A percentile compares a stretch with the other conserved stretches of the same genome.
Evolutionary conservation across 2,888 invertebrate species (phyloP).

Genomic region (Eumacrocentrus americanus): DNA sequence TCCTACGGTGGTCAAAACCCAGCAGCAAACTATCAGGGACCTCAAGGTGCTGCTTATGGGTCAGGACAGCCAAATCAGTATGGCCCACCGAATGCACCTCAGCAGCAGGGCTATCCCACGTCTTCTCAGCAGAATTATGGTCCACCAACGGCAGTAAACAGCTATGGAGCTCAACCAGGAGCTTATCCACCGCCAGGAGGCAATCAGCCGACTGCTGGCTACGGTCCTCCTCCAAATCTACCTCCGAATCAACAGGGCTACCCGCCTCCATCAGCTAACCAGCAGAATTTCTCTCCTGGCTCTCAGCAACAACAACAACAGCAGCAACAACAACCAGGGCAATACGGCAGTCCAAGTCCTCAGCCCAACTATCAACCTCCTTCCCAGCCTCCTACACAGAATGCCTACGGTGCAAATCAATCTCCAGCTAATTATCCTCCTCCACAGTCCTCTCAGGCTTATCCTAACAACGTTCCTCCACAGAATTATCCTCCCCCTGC

Average conservation of each 20-base stretch:
- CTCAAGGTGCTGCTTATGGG: slow-evolving; percentile 60
- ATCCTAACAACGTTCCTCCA: slow-evolving; percentile 60
- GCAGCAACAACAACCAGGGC: slow-evolving; percentile 41
- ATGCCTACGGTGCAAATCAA: slow-evolving; percentile 54
- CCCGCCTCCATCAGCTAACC: slow-evolving; percentile 64
- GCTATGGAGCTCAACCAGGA: slow-evolving; percentile 59
- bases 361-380: slow-evolving; percentile 57
- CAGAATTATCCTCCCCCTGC: slow-evolving; percentile 63
- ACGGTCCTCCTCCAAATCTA: slow-evolving; percentile 65
- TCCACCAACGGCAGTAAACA: slow-evolving; percentile 55
- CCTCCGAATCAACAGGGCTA: slow-evolving; percentile 72
- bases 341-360: slow-evolving; percentile 61
- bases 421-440: slow-evolving; percentile 61
- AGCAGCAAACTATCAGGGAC: slow-evolving; percentile 71
- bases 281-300: slow-evolving; percentile 60
- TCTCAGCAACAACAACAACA: slow-evolving; percentile 51
- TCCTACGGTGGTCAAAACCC: slow-evolving; percentile 67
- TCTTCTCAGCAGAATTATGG: slow-evolving; percentile 65
- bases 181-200: slow-evolving; percentile 70
- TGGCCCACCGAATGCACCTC: slow-evolving; percentile 69
- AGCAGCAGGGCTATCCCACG: slow-evolving; percentile 71
- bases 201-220: slow-evolving; percentile 65
- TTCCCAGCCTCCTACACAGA: slow-evolving; percentile 51
- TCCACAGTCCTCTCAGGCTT: slow-evolving; percentile 60
- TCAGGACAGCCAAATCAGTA: slow-evolving; percentile 69